Evolutionary conservation across 2,797 vertebrate species (phyloP).

Genomic region (Acanthurus lineatus): DNA sequence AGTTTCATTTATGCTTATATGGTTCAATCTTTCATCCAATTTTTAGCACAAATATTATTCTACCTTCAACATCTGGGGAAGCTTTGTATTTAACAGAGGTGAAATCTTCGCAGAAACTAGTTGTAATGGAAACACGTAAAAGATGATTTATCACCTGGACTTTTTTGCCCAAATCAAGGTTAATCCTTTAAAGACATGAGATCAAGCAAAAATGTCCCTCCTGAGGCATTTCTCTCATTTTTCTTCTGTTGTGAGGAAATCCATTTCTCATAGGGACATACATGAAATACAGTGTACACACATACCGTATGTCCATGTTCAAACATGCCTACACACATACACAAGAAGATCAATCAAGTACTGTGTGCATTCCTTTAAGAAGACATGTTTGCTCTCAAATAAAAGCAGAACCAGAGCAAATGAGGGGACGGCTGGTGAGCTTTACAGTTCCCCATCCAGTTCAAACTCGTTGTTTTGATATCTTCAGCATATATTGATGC

Average conservation of each 20-base stretch:
- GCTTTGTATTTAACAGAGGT: not conserved
- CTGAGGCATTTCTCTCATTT: slow-evolving; percentile 19
- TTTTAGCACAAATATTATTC: slow-evolving; percentile 1
- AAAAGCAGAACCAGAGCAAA: slow-evolving; percentile 41
- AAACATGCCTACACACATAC: slow-evolving; percentile 25
- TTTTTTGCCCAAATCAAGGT: slow-evolving; percentile 22
- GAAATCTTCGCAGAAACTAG: slow-evolving; percentile 10
- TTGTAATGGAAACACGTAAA: not conserved
- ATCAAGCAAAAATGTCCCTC: not conserved
- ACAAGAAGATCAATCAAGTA: slow-evolving; percentile 41
- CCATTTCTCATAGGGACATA: slow-evolving; percentile 8
- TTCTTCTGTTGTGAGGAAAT: slow-evolving; percentile 18
- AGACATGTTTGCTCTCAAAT: slow-evolving; percentile 42
- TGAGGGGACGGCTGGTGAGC: slow-evolving; percentile 19
- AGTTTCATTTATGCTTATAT: not conserved
- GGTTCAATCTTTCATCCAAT: slow-evolving; percentile 8
- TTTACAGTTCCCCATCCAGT: slow-evolving; percentile 1
- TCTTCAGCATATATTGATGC: slow-evolving; percentile 39
- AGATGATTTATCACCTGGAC: slow-evolving; percentile 14
- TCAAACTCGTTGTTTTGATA: slow-evolving; percentile 45
- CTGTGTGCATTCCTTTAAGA: slow-evolving; percentile 27
- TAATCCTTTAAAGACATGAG: slow-evolving; percentile 27
- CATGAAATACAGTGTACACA: not conserved
- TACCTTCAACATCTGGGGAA: slow-evolving; percentile 1
- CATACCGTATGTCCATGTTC: slow-evolving; percentile 25